These are phyloP conservation scores for Ornithoptera alexandrae DNA, from an alignment of 2,888 invertebrate genomes.

Conservation along the genomic window DNA sequence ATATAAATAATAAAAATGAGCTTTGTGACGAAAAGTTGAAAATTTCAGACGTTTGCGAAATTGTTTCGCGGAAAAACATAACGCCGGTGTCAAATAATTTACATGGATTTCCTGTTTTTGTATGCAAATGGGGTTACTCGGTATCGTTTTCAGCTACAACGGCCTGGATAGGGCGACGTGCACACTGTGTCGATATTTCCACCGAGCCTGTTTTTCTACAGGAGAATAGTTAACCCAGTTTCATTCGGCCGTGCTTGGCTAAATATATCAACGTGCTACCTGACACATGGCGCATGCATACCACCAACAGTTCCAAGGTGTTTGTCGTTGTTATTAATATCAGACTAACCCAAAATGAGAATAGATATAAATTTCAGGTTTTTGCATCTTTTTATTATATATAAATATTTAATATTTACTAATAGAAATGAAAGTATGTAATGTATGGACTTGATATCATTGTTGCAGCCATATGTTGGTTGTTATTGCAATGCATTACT, in stretches of 20 bases:
- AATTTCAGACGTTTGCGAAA: slow-evolving; percentile 15
- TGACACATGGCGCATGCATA: slow-evolving; percentile 54
- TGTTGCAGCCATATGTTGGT: slow-evolving; percentile 39
- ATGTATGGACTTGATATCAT: too few species aligned
- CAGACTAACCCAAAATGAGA: not conserved
- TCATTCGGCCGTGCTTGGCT: slow-evolving; percentile 47
- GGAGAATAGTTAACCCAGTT: slow-evolving; percentile 77
- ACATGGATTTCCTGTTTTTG: slow-evolving; percentile 61
- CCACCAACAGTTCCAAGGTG: slow-evolving; percentile 35
- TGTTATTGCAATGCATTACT: slow-evolving; percentile 67
- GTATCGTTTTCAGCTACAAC: slow-evolving; percentile 56
- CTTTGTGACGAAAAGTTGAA: not conserved
- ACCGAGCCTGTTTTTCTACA: slow-evolving; percentile 63
- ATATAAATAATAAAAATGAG: not conserved
- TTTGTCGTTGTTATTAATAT: slow-evolving; percentile 35
- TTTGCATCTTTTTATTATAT: too few species aligned
- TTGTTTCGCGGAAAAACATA: slow-evolving; percentile 12
- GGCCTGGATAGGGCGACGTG: slow-evolving; percentile 35
- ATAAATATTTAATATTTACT: too few species aligned
- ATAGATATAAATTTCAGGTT: too few species aligned
- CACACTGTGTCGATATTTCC: slow-evolving; percentile 62
- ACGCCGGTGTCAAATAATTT: slow-evolving; percentile 25
- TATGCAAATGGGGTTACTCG: slow-evolving; percentile 57
- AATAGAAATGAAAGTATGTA: too few species aligned
- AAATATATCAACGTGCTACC: slow-evolving; percentile 57